Evolutionary conservation across 2,888 invertebrate genomes (phyloP).

Genomic region (Calliphora vomitoria): DNA sequence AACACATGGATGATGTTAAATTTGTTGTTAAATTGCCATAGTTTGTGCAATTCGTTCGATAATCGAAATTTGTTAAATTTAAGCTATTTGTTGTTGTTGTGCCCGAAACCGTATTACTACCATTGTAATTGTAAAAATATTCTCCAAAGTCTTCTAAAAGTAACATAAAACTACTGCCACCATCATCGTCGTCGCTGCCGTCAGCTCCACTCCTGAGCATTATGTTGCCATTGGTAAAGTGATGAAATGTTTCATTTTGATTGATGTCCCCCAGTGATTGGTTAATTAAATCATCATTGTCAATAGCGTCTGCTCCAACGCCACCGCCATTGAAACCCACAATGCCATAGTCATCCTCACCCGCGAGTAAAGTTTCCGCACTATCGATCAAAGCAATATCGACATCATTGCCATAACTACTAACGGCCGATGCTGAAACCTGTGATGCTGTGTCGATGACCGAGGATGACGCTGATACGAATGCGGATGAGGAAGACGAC

Average conservation of each 20-base stretch:
- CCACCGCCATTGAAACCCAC: slow-evolving; percentile 77
- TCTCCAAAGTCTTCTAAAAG: slow-evolving; percentile 92
- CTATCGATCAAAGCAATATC: slow-evolving; percentile 83
- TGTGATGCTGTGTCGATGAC: slow-evolving; percentile 21
- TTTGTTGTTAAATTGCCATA: slow-evolving; percentile 77
- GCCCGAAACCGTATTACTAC: slow-evolving; percentile 81
- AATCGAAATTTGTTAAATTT: slow-evolving; percentile 82
- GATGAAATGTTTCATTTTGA: slow-evolving; percentile 70
- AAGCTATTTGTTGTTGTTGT: slow-evolving; percentile 73
- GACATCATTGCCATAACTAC: slow-evolving; percentile 75
- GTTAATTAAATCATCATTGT: slow-evolving; percentile 64
- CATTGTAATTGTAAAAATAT: slow-evolving; percentile 88
- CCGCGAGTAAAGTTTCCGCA: slow-evolving; percentile 80
- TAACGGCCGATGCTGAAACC: slow-evolving; percentile 57
- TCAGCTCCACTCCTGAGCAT: slow-evolving; percentile 65
- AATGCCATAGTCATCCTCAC: slow-evolving; percentile 80
- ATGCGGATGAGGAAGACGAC: slow-evolving; percentile 2
- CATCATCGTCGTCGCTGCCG: slow-evolving; percentile 68
- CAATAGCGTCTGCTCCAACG: slow-evolving; percentile 38
- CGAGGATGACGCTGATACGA: not conserved
- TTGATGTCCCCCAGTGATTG: slow-evolving; percentile 60
- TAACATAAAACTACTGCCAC: slow-evolving; percentile 86
- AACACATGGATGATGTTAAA: slow-evolving; percentile 77
- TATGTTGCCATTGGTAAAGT: slow-evolving; percentile 73
- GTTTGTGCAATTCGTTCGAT: slow-evolving; percentile 83